A percentile compares a stretch with the other conserved stretches of the same genome.
These are phyloP conservation scores for Grammomys surdaster DNA, from an alignment of 2,113 vertebrate genomes.

Conservation along the genomic window DNA sequence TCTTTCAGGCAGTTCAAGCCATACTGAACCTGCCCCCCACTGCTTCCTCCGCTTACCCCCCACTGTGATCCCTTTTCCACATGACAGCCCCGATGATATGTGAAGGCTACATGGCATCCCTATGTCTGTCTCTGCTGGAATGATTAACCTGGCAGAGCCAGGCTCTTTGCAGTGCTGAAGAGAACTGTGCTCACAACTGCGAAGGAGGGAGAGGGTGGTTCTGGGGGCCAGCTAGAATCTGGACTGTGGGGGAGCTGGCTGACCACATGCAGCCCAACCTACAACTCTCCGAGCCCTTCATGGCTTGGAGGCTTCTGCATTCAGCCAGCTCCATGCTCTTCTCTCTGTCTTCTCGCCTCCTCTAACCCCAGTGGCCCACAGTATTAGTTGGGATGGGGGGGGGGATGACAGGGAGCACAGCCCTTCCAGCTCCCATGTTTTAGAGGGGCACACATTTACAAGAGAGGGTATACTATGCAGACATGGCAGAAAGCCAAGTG, in stretches of 20 bases:
- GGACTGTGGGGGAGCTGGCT: not conserved
- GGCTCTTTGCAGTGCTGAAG: not conserved
- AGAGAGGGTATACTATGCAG: no score
- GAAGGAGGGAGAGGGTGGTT: not conserved
- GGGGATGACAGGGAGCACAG: not conserved
- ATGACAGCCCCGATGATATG: conserved; percentile 61
- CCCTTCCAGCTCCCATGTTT: not conserved
- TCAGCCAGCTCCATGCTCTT: not conserved
- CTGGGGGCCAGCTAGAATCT: not conserved
- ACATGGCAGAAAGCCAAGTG: not conserved
- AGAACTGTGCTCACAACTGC: not conserved
- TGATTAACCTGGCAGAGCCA: conserved; percentile 72
- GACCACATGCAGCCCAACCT: not conserved
- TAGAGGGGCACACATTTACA: not conserved
- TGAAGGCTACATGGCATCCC: not conserved
- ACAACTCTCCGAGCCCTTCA: not conserved
- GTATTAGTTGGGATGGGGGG: not conserved
- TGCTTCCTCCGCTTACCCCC: not conserved
- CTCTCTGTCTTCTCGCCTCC: not conserved
- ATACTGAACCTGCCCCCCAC: not conserved
- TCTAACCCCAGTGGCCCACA: not conserved
- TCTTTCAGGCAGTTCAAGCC: not conserved
- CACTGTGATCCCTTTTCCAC: conserved; percentile 5
- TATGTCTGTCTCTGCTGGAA: conserved; percentile 57
- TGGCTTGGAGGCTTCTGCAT: not conserved